Evolutionary conservation across 2,113 vertebrate species (phyloP).

Genomic region (Pomatostomus ruficeps): DNA sequence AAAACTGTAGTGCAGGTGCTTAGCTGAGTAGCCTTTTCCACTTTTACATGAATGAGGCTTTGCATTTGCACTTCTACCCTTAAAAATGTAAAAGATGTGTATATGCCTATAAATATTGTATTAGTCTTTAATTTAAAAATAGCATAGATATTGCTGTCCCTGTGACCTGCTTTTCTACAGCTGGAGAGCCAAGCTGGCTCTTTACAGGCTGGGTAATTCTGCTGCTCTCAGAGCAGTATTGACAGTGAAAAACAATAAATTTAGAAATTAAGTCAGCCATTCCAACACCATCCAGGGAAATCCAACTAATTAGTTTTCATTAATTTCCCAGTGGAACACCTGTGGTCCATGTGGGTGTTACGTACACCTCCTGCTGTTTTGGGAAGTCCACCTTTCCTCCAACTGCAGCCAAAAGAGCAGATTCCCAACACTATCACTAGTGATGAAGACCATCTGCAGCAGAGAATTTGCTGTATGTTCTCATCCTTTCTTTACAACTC

Average conservation of each 20-base stretch:
- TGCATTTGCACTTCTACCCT: neutral
- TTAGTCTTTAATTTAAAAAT: neutral
- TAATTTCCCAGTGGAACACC: neutral
- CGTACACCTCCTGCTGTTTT: neutral
- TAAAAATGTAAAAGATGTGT: neutral
- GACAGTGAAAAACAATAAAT: neutral
- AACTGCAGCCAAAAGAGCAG: neutral
- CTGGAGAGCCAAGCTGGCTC: neutral
- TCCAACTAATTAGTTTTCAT: neutral
- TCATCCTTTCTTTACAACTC: neutral
- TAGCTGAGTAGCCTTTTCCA: neutral
- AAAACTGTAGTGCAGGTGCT: neutral
- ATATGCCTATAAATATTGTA: neutral
- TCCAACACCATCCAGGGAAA: neutral
- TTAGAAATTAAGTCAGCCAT: neutral
- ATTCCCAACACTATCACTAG: neutral
- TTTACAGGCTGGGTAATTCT: neutral
- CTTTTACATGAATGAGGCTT: neutral
- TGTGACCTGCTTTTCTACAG: neutral
- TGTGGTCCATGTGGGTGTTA: neutral
- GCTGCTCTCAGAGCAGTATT: neutral
- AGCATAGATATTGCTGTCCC: neutral
- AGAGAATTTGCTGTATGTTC: neutral
- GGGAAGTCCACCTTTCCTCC: neutral
- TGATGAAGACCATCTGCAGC: neutral